Base-by-base conservation (phyloP, 2,113 vertebrate species). In the Sebastes schlegelii region DNA sequence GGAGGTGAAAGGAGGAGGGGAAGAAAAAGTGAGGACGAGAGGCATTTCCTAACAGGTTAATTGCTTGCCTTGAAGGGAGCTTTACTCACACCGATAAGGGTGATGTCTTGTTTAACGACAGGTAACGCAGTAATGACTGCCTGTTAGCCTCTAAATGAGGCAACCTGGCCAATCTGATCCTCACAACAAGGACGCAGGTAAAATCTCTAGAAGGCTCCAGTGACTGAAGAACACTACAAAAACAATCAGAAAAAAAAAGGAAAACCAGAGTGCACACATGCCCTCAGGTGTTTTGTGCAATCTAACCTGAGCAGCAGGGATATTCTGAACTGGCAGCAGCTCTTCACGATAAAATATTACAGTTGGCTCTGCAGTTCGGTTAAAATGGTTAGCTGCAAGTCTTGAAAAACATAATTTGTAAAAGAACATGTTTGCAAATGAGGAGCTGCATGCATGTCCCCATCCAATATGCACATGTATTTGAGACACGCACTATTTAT, bases 21-120 rank as follows among this genome's bases (percentile, higher is more conserved):
- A 49, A 48, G 71, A 86, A 65, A 82, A 82, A 61, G 16, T 3
- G 66, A 71, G 65, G 51, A 81, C 52, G 49, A 84, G 54, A 81
- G 79, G 58, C 43, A 9, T 69, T 75, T 74, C 71, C 55, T 21
- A 80, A 51, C 79, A 89, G 76, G 62, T 91, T 91, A 90, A 93
- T 91, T 86, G 82, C 74, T 72, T 83, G 74, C 79, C 82, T 86
- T 80, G 55, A 81, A 86, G 77, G 74, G 34, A 67, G 77, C 66
- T 80, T 92, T 71, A 79, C 73, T 82, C 82, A 52, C 45, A 73
- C 55, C 1, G 78, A 88, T 87, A 81, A 87, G 73, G 74, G 12
- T 23, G 48, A 83, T 54, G 82, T 71, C 82, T 78, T 82, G 67
- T 78, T 88, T 78, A 76, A 82, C 10, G 49, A 60, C 11, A 43